Conservation (phyloP, 1,140 invertebrate genomes). For the Onthophagus taurus region DNA sequence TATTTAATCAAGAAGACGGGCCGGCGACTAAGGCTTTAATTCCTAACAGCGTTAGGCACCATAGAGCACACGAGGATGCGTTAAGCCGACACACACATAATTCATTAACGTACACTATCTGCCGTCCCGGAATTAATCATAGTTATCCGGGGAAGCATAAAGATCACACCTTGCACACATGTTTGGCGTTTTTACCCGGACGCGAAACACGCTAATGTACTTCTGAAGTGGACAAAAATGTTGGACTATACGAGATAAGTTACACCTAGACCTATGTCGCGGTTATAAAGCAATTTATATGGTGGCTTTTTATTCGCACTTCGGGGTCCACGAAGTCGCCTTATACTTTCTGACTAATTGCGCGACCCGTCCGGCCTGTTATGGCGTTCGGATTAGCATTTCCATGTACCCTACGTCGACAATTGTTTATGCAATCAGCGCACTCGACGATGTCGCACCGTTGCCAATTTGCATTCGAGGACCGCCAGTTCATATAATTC, state of each 20-base stretch:
- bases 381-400: too few species aligned
- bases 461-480: too few species aligned
- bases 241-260: constrained; percentile 23
- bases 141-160: constrained; percentile 24
- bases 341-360: constrained; percentile 9
- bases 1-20: constrained; percentile 11
- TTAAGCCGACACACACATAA: constrained; percentile 22
- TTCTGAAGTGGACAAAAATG: constrained; percentile 25
- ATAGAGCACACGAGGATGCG: constrained; percentile 7
- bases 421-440: too few species aligned
- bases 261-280: constrained; percentile 24
- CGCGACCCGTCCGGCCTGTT: too few species aligned
- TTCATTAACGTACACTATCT: constrained; percentile 23
- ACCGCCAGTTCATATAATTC: too few species aligned
- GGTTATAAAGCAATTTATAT: constrained; percentile 28
- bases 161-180: constrained; percentile 29
- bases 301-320: constrained; percentile 12
- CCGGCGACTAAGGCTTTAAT: too few species aligned
- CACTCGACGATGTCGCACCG: too few species aligned
- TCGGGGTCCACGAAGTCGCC: constrained; percentile 7
- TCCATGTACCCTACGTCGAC: too few species aligned
- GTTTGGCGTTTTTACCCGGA: constrained; percentile 24
- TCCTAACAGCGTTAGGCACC: constrained; percentile 9
- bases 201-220: constrained; percentile 28
- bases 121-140: constrained; percentile 26